Evolutionary conservation across 2,888 invertebrate species (phyloP), one percentile per base, ranked within the genome.

Genomic region (Stomorhina lunata): DNA sequence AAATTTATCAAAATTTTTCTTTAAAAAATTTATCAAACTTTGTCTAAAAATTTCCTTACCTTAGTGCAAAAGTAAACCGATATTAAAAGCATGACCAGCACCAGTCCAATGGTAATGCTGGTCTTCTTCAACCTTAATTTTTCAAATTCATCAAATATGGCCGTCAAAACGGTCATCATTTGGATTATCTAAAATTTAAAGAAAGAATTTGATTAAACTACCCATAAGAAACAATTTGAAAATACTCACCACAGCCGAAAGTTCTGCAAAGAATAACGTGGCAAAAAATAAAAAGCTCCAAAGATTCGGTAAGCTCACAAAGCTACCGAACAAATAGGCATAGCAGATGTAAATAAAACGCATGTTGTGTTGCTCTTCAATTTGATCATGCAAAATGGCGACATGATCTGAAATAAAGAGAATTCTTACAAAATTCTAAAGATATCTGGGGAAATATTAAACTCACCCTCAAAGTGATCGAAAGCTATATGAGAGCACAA

Each of bases 221-320:
- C 10, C 15, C n/a, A n/a, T n/a, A n/a, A n/a, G n/a, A n/a, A n/a
- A n/a, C 15, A 9, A 65, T 29, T 5, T 34, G 12, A 20, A 27
- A 4, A 2, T 25, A 80, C 95, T 90, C 95, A 97, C 92, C 95
- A 94, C 88, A 95, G 97, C 88, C 96, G 93, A 85, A 95, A 92
- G 86, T 94, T 94, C 87, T 94, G 93, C 86, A 84, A 96, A 93
- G 89, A 95, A 95, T 27, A 96, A 90, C 95, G 96, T 95, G 0
- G 93, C 89, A 90, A 96, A 96, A 89, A 96, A 96, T 0, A 95
- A 92, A 2, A 95, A 90, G 0, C 95, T 94, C 96, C 96, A 96
- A 25, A 96, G 83, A 61, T 87, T 87, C 0, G 90, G 88, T 32
- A 88, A 55, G 2, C 86, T 88, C 0, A 82, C 81, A 45, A 89